Conservation (phyloP, 2,888 invertebrate genomes). For the Euzetes globulus region DNA sequence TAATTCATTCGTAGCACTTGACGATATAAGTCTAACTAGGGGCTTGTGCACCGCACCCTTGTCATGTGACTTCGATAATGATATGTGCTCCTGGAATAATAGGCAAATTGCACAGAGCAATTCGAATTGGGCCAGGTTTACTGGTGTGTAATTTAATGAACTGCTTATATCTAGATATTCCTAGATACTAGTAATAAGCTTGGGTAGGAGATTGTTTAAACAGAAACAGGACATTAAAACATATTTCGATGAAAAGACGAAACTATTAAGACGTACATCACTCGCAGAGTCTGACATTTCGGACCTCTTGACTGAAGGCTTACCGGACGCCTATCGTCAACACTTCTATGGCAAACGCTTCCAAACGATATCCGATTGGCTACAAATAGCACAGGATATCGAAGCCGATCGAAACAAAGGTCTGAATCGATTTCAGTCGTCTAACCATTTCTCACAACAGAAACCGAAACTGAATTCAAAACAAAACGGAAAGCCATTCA, state of each 20-base stretch:
- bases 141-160: too few relatives aligned
- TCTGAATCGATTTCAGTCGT: background rate
- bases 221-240: too few relatives aligned
- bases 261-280: background rate
- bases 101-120: background rate
- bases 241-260: constrained; percentile 11
- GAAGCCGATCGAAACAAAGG: background rate
- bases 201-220: too few relatives aligned
- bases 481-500: background rate
- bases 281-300: background rate
- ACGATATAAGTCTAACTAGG: constrained; percentile 38
- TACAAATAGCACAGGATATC: background rate
- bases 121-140: background rate
- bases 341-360: constrained; percentile 8
- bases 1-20: constrained; percentile 37
- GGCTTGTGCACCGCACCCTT: constrained; percentile 37
- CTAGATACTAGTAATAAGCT: too few relatives aligned
- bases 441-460: background rate
- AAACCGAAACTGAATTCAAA: too few relatives aligned
- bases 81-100: background rate
- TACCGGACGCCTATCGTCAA: background rate
- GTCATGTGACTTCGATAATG: constrained; percentile 39
- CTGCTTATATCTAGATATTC: too few relatives aligned
- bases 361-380: background rate
- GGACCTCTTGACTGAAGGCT: constrained; percentile 4